These are phyloP conservation scores for Aspidiotus rigidus DNA, from an alignment of 2,888 invertebrate species.

Conservation along the genomic window DNA sequence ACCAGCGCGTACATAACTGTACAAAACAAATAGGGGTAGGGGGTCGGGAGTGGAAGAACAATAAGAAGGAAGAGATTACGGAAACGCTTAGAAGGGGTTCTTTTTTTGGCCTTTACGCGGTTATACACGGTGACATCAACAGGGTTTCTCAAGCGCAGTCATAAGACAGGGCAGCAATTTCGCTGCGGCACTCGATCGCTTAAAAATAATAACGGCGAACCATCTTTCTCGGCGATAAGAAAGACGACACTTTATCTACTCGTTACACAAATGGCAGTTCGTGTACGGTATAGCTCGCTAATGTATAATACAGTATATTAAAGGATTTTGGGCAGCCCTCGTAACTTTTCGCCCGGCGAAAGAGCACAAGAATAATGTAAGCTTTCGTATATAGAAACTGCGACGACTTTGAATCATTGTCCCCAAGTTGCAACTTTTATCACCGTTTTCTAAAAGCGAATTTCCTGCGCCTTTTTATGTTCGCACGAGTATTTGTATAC, in stretches of 20 bases:
- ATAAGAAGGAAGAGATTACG: slow-evolving; percentile 19
- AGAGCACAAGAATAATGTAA: slow-evolving; percentile 28
- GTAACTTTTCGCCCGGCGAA: slow-evolving; percentile 14
- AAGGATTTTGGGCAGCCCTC: slow-evolving; percentile 16
- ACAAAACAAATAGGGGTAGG: slow-evolving; percentile 7
- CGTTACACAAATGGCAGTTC: too few species aligned
- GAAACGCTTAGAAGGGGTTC: slow-evolving; percentile 5
- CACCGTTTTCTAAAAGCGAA: slow-evolving; percentile 29
- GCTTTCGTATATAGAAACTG: slow-evolving; percentile 29
- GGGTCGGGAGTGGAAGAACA: slow-evolving; percentile 10
- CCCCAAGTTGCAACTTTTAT: slow-evolving; percentile 33
- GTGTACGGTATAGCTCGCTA: too few species aligned
- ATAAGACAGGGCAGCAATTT: too few species aligned
- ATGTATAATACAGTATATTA: too few species aligned
- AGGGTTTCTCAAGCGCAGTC: background rate
- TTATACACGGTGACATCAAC: background rate
- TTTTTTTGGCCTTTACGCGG: slow-evolving; percentile 27
- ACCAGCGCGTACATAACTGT: slow-evolving; percentile 20
- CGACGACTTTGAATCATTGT: slow-evolving; percentile 31
- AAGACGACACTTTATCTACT: too few species aligned
- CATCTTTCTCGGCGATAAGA: too few species aligned
- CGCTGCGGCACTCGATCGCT: too few species aligned
- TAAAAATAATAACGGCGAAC: too few species aligned
- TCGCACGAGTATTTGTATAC: slow-evolving; percentile 26
- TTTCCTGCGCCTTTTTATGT: slow-evolving; percentile 31